These are phyloP conservation scores for Bombyx mori DNA, from an alignment of 1,140 invertebrate genomes.

Conservation along the genomic window DNA sequence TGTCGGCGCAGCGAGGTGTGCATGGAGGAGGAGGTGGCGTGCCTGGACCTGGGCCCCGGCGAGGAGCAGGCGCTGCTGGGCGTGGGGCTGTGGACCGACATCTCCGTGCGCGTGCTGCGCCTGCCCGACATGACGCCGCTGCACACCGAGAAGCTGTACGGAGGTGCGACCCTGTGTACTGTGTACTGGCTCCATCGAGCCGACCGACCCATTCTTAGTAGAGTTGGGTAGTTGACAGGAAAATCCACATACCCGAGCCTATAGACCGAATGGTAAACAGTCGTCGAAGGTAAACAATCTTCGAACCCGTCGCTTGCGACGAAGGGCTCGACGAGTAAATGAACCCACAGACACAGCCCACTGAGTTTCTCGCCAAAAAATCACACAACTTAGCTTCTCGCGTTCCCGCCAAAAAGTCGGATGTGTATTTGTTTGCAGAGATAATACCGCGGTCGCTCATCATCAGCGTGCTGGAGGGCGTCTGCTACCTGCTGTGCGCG, in stretches of 20 bases:
- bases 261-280: no score
- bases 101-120: conserved; percentile 88
- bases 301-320: no score
- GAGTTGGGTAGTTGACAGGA: no score
- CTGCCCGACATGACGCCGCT: conserved; percentile 85
- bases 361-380: no score
- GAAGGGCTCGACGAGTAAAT: no score
- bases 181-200: no score
- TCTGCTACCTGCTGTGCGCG: conserved; percentile 92
- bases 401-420: no score
- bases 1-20: conserved; percentile 70
- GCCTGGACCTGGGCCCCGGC: conserved; percentile 93
- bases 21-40: conserved; percentile 95
- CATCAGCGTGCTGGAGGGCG: conserved; percentile 94
- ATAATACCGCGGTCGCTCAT: conserved; percentile 96
- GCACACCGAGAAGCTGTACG: conserved; percentile 89
- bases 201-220: no score
- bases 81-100: conserved; percentile 98
- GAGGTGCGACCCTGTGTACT: conserved; percentile 71
- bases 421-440: conserved; percentile 72
- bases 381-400: no score
- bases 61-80: conserved; percentile 84
- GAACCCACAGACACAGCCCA: no score
- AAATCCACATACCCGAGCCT: no score
- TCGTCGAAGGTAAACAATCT: no score